Evolutionary conservation across 2,797 vertebrate species (phyloP).

Genomic region (Poecilia picta): DNA sequence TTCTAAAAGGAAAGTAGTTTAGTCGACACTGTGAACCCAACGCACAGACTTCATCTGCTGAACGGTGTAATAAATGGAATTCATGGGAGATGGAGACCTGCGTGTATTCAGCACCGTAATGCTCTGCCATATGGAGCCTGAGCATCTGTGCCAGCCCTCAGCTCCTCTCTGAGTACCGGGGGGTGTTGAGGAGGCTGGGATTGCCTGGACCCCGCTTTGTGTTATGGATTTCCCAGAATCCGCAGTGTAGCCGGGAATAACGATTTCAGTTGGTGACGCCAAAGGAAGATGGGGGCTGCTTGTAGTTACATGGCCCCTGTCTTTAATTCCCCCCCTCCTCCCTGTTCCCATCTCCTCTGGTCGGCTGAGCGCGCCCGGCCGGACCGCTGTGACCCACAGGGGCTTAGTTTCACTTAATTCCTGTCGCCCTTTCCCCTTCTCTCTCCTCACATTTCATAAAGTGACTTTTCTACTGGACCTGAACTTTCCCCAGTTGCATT

Average conservation of each 20-base stretch:
- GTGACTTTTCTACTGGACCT: conserved; percentile 55
- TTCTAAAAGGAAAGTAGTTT: conserved; percentile 16
- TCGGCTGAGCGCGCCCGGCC: background rate
- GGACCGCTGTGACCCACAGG: conserved; percentile 42
- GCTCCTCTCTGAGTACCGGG: background rate
- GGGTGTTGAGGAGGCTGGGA: conserved; percentile 6
- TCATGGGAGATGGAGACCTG: conserved; percentile 1
- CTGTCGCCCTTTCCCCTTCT: conserved; percentile 35
- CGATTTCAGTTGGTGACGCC: conserved; percentile 49
- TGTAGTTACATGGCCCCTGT: conserved; percentile 51
- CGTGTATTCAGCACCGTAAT: background rate
- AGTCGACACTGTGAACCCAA: background rate
- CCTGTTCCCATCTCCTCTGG: conserved; percentile 12
- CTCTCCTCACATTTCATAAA: conserved; percentile 55
- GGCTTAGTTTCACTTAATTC: conserved; percentile 60
- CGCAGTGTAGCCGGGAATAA: conserved; percentile 49
- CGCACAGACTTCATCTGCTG: background rate
- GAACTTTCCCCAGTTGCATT: conserved; percentile 47
- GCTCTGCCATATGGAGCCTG: conserved; percentile 4
- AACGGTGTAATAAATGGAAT: background rate
- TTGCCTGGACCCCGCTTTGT: conserved; percentile 10
- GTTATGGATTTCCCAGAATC: conserved; percentile 53
- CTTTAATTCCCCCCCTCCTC: conserved; percentile 47
- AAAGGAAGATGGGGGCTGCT: conserved; percentile 22
- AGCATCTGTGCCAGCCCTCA: conserved; percentile 19